phyloP scores from a whole-genome alignment of 2,113 vertebrate species.

The Ictalurus punctatus region DNA sequence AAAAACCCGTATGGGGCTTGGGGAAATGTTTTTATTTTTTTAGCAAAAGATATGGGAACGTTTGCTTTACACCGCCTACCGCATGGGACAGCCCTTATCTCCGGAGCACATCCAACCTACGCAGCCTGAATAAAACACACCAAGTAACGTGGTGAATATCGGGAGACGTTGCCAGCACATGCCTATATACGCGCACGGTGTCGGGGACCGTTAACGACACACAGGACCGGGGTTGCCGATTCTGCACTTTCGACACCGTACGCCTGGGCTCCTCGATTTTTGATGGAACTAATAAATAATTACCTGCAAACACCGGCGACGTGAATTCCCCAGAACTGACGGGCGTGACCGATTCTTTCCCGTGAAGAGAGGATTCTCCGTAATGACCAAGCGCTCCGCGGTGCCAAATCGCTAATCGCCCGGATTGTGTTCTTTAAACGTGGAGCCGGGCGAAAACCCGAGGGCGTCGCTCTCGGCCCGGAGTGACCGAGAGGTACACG shows the following conservation, averaged over 20 bases:
- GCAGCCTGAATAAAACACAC: too few species aligned
- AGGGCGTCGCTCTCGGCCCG: neutral
- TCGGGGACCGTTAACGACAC: constrained; percentile 7
- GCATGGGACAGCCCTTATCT: neutral
- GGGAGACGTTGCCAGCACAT: neutral
- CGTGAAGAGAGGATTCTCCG: constrained; percentile 59
- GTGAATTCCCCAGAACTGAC: constrained; percentile 58
- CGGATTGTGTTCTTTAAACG: constrained; percentile 28
- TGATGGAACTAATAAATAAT: constrained; percentile 59
- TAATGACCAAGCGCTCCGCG: constrained; percentile 40
- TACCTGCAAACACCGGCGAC: constrained; percentile 62
- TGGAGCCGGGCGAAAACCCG: constrained; percentile 17
- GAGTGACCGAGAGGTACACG: constrained; percentile 4
- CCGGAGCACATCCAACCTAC: neutral
- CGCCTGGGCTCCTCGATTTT: constrained; percentile 27
- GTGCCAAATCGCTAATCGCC: constrained; percentile 42
- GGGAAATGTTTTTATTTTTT: neutral
- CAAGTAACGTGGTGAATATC: neutral
- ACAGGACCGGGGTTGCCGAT: constrained; percentile 17
- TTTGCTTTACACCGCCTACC: neutral
- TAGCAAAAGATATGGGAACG: too few species aligned
- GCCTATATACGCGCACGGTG: neutral
- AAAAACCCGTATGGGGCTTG: neutral
- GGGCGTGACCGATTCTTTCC: constrained; percentile 63
- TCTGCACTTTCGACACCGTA: constrained; percentile 20